Conservation (phyloP, 23 tunicate genomes). For the Ascidia mentula region DNA sequence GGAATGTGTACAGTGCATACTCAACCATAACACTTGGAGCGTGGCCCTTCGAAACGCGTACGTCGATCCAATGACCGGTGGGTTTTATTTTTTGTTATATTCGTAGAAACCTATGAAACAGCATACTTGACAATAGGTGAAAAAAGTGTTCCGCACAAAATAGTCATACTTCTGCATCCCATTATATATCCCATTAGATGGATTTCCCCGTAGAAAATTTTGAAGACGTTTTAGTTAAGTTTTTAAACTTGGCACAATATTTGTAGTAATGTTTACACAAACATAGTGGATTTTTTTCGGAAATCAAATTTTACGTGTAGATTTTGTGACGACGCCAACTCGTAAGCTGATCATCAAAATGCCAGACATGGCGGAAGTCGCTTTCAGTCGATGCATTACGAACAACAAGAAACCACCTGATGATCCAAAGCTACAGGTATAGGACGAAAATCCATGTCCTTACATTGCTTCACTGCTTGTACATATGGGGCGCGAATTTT, state of each 20-base stretch:
- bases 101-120: not conserved
- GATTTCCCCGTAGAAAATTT: too few relatives aligned
- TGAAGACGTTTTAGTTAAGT: too few relatives aligned
- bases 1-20: conserved; percentile 67
- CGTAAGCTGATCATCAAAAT: conserved; percentile 80
- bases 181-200: too few relatives aligned
- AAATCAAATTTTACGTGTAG: too few relatives aligned
- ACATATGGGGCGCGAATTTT: too few relatives aligned
- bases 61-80: conserved; percentile 57
- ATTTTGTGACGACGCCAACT: conserved; percentile 58
- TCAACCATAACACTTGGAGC: conserved; percentile 56
- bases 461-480: too few relatives aligned
- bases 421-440: conserved; percentile 47
- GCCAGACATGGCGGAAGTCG: conserved; percentile 93
- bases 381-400: conserved; percentile 68
- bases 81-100: not conserved
- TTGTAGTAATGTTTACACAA: too few relatives aligned
- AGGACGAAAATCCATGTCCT: too few relatives aligned
- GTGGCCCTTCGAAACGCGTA: conserved; percentile 67
- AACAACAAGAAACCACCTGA: conserved; percentile 76
- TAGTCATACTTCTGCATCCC: not conserved
- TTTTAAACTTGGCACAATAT: too few relatives aligned
- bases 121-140: not conserved
- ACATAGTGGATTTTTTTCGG: too few relatives aligned
- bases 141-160: not conserved